phyloP scores from a whole-genome alignment of 2,888 invertebrate genomes.

The Fissipunctia ypsillon region DNA sequence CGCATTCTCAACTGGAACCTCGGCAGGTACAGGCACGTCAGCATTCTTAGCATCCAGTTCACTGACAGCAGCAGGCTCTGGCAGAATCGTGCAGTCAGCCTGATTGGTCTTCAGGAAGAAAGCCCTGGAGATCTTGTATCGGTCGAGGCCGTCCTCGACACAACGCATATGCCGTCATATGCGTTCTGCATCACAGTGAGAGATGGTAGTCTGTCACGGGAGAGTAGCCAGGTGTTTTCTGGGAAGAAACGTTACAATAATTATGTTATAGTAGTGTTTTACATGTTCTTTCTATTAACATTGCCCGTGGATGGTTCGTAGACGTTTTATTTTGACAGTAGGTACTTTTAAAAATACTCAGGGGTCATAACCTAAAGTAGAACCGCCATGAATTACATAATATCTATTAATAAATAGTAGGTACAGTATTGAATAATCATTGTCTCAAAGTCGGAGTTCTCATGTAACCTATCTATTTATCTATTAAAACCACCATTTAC shows the following conservation, averaged over 20 bases:
- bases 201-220: constrained; percentile 92
- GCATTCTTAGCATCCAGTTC: constrained; percentile 68
- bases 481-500: neutral
- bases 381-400: neutral
- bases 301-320: too few relatives aligned
- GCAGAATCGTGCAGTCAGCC: constrained; percentile 92
- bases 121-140: constrained; percentile 93
- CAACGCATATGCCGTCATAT: too few relatives aligned
- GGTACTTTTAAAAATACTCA: too few relatives aligned
- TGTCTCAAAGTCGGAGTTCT: neutral
- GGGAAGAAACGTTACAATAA: too few relatives aligned
- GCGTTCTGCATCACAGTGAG: constrained; percentile 92
- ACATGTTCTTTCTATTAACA: too few relatives aligned
- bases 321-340: too few relatives aligned
- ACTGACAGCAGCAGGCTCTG: constrained; percentile 81
- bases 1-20: constrained; percentile 43
- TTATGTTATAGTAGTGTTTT: too few relatives aligned
- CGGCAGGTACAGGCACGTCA: constrained; percentile 54
- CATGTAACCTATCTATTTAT: neutral
- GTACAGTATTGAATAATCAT: neutral
- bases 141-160: constrained; percentile 93
- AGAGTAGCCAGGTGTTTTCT: constrained; percentile 95
- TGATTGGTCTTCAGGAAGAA: constrained; percentile 95
- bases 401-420: neutral
- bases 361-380: neutral